Conservation (phyloP, 2,888 invertebrate species). For the Chrysotoxum bicinctum region DNA sequence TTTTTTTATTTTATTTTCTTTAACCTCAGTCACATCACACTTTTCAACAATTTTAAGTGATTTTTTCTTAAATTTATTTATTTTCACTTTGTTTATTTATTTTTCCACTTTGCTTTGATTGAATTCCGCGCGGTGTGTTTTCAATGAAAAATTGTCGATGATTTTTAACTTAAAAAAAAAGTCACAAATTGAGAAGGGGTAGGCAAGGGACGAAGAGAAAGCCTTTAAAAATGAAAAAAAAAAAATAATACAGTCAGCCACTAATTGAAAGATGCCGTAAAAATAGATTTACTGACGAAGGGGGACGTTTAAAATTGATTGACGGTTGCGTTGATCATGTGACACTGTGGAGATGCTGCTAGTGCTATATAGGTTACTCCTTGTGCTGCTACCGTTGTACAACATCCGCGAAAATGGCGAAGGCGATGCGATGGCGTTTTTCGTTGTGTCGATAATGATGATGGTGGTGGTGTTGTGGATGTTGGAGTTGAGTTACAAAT, state of each 20-base stretch:
- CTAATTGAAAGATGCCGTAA: constrained; percentile 71
- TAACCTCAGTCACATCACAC: constrained; percentile 11
- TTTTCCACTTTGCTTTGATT: constrained; percentile 14
- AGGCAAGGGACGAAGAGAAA: neutral
- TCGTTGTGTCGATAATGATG: constrained; percentile 20
- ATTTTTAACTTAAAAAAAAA: neutral
- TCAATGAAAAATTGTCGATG: constrained; percentile 14
- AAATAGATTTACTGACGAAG: constrained; percentile 26
- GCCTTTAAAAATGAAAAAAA: constrained; percentile 5
- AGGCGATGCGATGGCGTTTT: constrained; percentile 1
- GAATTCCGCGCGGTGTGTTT: constrained; percentile 14
- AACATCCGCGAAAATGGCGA: constrained; percentile 21
- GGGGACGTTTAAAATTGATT: constrained; percentile 38
- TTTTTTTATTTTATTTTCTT: constrained; percentile 14
- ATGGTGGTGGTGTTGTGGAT: neutral
- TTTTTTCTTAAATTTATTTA: constrained; percentile 8
- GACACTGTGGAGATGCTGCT: constrained; percentile 19
- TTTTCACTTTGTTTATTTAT: constrained; percentile 15
- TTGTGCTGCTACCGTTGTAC: constrained; percentile 9
- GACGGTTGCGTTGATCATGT: constrained; percentile 36
- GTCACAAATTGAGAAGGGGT: neutral
- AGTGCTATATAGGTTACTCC: neutral
- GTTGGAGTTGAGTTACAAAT: constrained; percentile 4
- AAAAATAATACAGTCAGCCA: neutral
- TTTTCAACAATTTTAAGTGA: constrained; percentile 30